phyloP scores from a whole-genome alignment of 1,140 invertebrate species.

The Drosophila kohkoa region DNA sequence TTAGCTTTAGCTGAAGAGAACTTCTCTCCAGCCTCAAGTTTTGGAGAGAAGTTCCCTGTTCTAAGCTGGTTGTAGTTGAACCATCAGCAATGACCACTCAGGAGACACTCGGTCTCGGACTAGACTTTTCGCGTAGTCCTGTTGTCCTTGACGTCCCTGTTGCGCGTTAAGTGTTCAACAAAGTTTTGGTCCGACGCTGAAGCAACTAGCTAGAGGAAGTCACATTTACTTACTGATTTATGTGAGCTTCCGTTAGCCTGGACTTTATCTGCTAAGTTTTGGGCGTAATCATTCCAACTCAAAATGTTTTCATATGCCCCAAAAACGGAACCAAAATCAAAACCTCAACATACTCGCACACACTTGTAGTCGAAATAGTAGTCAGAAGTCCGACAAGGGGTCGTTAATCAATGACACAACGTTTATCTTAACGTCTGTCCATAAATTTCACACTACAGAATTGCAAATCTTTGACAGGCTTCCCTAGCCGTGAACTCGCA shows the following conservation, averaged over 20 bases:
- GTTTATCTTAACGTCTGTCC: slow-evolving; percentile 79
- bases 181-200: slow-evolving; percentile 15
- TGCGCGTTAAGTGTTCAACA: slow-evolving; percentile 50
- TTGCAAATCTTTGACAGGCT: slow-evolving; percentile 66
- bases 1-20: background rate
- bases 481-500: background rate
- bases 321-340: slow-evolving; percentile 7
- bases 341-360: background rate
- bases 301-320: slow-evolving; percentile 67
- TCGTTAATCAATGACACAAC: slow-evolving; percentile 76
- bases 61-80: slow-evolving; percentile 23
- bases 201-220: slow-evolving; percentile 47
- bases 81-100: slow-evolving; percentile 26
- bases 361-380: slow-evolving; percentile 19
- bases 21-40: slow-evolving; percentile 8
- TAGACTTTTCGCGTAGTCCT: slow-evolving; percentile 4
- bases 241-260: slow-evolving; percentile 69
- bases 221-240: slow-evolving; percentile 81
- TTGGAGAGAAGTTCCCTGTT: slow-evolving; percentile 5
- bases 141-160: slow-evolving; percentile 20
- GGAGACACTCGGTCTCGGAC: slow-evolving; percentile 1
- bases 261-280: slow-evolving; percentile 80
- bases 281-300: slow-evolving; percentile 80
- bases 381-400: slow-evolving; percentile 55
- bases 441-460: slow-evolving; percentile 81